phyloP scores from a whole-genome alignment of 2,797 vertebrate species.

The Acestrorhynchus altus region DNA sequence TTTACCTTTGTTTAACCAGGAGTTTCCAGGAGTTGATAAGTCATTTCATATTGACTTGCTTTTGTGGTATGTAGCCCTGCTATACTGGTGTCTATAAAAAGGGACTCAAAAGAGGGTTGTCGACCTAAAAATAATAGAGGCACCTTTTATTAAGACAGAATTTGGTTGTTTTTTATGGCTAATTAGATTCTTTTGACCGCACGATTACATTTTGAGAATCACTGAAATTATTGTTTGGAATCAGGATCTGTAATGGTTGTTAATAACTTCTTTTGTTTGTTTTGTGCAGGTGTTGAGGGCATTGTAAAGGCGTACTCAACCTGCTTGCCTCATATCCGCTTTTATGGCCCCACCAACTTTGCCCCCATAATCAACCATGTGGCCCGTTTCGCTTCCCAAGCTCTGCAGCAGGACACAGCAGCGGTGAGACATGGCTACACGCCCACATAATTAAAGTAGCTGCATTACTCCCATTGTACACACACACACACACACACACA shows the following conservation, averaged over 20 bases:
- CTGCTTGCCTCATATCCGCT: constrained; percentile 95
- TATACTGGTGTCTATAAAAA: no score
- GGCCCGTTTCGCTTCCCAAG: constrained; percentile 92
- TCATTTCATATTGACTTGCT: no score
- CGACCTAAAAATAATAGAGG: no score
- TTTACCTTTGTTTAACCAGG: no score
- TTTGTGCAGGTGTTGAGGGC: constrained; percentile 89
- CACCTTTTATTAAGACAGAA: no score
- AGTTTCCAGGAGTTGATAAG: no score
- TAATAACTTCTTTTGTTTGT: neutral
- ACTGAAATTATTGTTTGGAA: neutral
- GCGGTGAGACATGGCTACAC: constrained; percentile 75
- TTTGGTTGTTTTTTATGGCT: neutral
- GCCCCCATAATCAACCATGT: constrained; percentile 96
- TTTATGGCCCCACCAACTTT: constrained; percentile 98
- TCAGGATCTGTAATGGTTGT: neutral
- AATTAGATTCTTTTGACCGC: no score
- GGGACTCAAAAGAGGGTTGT: no score
- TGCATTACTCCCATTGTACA: neutral
- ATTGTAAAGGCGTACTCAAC: constrained; percentile 93
- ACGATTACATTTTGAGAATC: neutral
- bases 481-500: neutral
- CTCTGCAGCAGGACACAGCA: constrained; percentile 90
- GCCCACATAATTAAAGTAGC: neutral
- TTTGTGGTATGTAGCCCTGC: no score